Evolutionary conservation across 2,797 vertebrate genomes (phyloP).

Genomic region (Chrosomus eos): DNA sequence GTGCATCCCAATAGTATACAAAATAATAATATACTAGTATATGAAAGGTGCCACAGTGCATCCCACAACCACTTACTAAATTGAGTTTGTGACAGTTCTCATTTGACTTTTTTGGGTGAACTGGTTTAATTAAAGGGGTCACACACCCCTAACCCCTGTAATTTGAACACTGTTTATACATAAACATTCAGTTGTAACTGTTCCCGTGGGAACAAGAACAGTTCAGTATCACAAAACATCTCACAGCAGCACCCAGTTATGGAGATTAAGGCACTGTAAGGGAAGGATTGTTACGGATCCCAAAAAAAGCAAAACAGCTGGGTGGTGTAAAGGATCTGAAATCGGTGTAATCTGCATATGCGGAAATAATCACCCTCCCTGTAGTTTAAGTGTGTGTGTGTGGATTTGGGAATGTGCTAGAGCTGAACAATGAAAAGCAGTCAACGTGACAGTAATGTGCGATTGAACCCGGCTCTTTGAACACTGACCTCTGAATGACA

Average conservation of each 20-base stretch:
- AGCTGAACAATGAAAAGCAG: slow-evolving; percentile 36
- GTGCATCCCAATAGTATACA: not conserved
- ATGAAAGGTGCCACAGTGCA: not conserved
- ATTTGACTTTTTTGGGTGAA: not conserved
- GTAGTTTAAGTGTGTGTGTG: slow-evolving; percentile 7
- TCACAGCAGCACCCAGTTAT: slow-evolving; percentile 2
- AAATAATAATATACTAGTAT: not conserved
- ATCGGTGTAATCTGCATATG: slow-evolving; percentile 34
- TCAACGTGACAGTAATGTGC: slow-evolving; percentile 14
- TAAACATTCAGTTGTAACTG: slow-evolving; percentile 37
- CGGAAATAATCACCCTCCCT: slow-evolving; percentile 38
- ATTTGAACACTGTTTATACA: slow-evolving; percentile 28
- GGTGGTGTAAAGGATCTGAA: slow-evolving; percentile 27
- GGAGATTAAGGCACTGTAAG: slow-evolving; percentile 17
- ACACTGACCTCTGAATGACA: slow-evolving; percentile 47
- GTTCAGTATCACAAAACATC: slow-evolving; percentile 28
- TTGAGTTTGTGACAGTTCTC: not conserved
- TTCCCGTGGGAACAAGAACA: slow-evolving; percentile 39
- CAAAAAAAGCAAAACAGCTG: slow-evolving; percentile 29
- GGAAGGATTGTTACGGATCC: slow-evolving; percentile 14
- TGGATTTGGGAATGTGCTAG: slow-evolving; percentile 29
- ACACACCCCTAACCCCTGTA: not conserved
- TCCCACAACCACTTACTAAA: not conserved
- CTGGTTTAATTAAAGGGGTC: slow-evolving; percentile 3
- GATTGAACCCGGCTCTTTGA: slow-evolving; percentile 40